Conservation (phyloP, 1,140 invertebrate genomes). For the Lasioglossum albipes region DNA sequence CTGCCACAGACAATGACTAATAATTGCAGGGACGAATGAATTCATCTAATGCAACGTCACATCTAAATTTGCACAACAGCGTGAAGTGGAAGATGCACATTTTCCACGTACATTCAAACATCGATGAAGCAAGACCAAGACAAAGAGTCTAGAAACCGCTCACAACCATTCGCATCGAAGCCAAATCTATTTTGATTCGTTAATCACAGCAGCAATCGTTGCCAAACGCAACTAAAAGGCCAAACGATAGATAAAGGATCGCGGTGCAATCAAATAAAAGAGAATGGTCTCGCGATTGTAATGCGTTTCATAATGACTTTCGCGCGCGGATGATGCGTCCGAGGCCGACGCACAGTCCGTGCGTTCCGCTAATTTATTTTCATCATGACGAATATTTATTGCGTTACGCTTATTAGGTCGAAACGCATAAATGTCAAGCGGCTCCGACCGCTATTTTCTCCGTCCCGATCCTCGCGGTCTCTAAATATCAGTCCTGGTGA, state of each 20-base stretch:
- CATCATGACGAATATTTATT: conserved; percentile 24
- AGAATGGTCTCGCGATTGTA: conserved; percentile 15
- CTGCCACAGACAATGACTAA: no score
- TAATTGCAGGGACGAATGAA: no score
- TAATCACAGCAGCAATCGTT: conserved; percentile 25
- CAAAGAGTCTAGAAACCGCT: background rate
- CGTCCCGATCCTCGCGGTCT: background rate
- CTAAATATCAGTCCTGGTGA: conserved; percentile 39
- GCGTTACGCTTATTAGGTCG: conserved; percentile 47
- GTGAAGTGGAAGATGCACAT: background rate
- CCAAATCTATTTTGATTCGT: conserved; percentile 49
- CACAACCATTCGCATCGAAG: conserved; percentile 10
- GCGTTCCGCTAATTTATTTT: conserved; percentile 22
- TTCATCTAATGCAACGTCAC: background rate
- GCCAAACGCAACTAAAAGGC: conserved; percentile 17
- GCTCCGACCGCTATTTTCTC: conserved; percentile 25
- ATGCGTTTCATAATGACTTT: conserved; percentile 6
- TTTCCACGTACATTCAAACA: conserved; percentile 14
- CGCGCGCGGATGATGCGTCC: background rate
- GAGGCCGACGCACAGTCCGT: background rate
- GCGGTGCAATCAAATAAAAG: background rate
- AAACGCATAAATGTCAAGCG: conserved; percentile 49
- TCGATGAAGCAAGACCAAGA: conserved; percentile 8
- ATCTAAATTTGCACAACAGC: background rate
- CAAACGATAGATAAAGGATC: background rate